These are phyloP conservation scores for Heterocephalus glaber DNA, from an alignment of 2,113 vertebrate species.

Conservation along the genomic window DNA sequence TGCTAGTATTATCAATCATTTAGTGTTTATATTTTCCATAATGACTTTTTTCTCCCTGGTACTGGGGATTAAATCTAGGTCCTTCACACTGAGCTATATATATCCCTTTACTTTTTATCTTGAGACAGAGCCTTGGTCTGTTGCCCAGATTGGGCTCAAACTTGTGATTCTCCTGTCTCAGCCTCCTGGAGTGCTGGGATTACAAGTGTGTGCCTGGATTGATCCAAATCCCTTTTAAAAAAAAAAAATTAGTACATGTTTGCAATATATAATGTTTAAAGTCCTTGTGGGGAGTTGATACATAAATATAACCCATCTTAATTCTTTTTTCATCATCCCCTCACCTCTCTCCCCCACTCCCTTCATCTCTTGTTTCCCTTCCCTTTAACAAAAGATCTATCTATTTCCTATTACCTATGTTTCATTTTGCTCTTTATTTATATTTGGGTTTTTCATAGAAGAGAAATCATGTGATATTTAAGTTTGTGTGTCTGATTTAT, in stretches of 20 bases:
- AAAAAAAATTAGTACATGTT: not conserved
- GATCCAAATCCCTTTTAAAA: not conserved
- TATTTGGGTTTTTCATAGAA: not conserved
- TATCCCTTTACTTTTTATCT: not conserved
- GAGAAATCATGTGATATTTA: not conserved
- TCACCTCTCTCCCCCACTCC: not conserved
- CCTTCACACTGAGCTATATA: not conserved
- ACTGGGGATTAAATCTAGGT: not conserved
- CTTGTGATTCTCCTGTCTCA: not conserved
- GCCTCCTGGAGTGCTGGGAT: not conserved
- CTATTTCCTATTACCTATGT: not conserved
- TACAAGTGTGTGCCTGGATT: not conserved
- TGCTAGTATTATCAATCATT: conserved; percentile 1
- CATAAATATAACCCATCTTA: not conserved
- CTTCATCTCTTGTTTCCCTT: not conserved
- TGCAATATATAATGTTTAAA: not conserved
- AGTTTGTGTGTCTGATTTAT: not conserved
- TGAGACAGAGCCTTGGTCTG: not conserved
- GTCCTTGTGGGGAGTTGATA: not conserved
- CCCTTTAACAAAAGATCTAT: not conserved
- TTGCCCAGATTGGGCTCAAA: not conserved
- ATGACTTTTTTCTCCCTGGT: not conserved
- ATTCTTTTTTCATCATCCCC: not conserved
- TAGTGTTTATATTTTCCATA: conserved; percentile 7
- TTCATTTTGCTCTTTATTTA: not conserved